Conservation (phyloP, 2,888 invertebrate species). For the Monopis laevigella region DNA sequence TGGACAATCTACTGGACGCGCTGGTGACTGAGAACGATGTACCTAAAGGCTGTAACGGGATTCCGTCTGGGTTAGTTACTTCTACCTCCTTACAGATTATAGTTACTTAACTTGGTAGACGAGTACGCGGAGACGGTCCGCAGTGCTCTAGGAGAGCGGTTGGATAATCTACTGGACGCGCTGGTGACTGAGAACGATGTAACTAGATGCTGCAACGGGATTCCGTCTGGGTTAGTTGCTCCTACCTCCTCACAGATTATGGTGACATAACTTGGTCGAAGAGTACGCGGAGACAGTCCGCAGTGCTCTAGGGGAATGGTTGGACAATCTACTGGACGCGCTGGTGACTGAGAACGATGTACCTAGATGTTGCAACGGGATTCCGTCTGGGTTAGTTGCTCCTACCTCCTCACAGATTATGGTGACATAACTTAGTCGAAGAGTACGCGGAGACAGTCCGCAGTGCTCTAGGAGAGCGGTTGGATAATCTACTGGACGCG, state of each 20-base stretch:
- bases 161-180: constrained; percentile 73
- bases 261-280: no score
- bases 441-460: constrained; percentile 73
- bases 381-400: constrained; percentile 62
- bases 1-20: constrained; percentile 73
- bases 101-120: no score
- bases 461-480: constrained; percentile 72
- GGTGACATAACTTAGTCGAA: no score
- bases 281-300: constrained; percentile 73
- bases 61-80: constrained; percentile 62
- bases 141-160: constrained; percentile 72
- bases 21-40: constrained; percentile 72
- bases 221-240: constrained; percentile 62
- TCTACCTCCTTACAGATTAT: no score
- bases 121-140: constrained; percentile 73
- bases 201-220: constrained; percentile 63
- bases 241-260: no score
- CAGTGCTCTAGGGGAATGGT: constrained; percentile 72
- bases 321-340: constrained; percentile 73
- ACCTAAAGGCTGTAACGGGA: constrained; percentile 63
- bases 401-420: no score
- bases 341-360: constrained; percentile 72
- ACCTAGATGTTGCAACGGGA: constrained; percentile 63
- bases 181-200: constrained; percentile 72
- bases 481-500: constrained; percentile 73